These are phyloP conservation scores for Microtus montanus DNA, from an alignment of 2,113 vertebrate species.

Conservation along the genomic window DNA sequence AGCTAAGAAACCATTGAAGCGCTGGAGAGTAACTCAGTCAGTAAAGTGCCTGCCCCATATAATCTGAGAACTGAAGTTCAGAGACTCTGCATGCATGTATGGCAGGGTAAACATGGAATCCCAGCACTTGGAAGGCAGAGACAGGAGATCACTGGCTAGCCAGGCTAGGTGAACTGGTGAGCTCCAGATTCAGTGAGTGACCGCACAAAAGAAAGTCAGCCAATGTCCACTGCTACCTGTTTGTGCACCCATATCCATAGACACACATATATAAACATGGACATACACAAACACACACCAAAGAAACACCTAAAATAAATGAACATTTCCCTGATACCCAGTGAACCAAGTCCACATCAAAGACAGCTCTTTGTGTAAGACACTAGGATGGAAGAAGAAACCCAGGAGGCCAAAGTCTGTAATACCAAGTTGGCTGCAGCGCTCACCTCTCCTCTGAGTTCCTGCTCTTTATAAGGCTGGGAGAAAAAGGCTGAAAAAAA, in stretches of 20 bases:
- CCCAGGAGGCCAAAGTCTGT: rapidly evolving
- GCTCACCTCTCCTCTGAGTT: neutral
- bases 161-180: neutral
- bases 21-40: neutral
- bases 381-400: neutral
- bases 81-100: neutral
- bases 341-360: neutral
- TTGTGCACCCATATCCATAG: neutral
- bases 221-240: neutral
- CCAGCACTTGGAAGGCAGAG: neutral
- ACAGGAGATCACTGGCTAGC: neutral
- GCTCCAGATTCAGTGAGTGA: neutral
- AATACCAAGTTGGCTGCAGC: no score
- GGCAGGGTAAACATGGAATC: neutral
- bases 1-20: neutral
- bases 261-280: neutral
- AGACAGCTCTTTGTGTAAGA: neutral
- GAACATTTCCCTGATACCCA: no score
- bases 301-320: neutral
- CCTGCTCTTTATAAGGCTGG: neutral
- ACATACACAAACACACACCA: neutral
- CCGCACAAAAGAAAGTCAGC: neutral
- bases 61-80: neutral
- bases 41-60: neutral
- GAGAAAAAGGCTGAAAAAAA: neutral